Evolutionary conservation across 53 echinoderm and acorn worm genomes (phyloP), one percentile per base, ranked within the genome.

Genomic region (Temnopleurus reevesii): DNA sequence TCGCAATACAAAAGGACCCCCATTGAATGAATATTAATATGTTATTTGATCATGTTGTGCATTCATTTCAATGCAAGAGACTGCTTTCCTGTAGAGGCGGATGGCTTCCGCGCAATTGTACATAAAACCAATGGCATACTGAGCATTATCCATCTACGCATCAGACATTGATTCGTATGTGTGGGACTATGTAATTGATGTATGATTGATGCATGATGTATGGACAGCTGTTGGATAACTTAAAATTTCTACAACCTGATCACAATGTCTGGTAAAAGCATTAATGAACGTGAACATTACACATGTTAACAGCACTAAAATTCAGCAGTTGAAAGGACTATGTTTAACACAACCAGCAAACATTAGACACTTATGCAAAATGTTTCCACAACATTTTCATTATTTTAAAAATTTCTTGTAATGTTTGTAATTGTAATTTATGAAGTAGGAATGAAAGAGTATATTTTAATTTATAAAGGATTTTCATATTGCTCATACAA

Each of bases 11-110:
- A 71, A 71, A 71, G 43, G 43, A 71, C 71, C 71, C 41, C 71
- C 36, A 41, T 41, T 18, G 71, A 71, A 41, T 71, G 71, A 6
- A 71, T 71, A 71, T 71, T 71, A 38, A 71, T 71, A 71, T 71
- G 71, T 71, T 71, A 71, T 71, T 41, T 71, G 71, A 71, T 71
- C 71, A n/a, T 71, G 71, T 21, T 38, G 71, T 5, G 6, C 41
- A n/a, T 41, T n/a, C 41, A 71, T 36, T 31, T 71, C 36, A 71
- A 21, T 38, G 21, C 71, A 71, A 2, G 41, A 17, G 41, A 71
- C 71, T 38, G 71, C 36, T 71, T 71, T 12, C n/a, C 3, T 6
- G 5, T 19, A 41, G 41, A 41, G 41, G 71, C 41, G 36, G 71
- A 36, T 41, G 71, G 71, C 38, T 71, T 38, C 33, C 9, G 33